Evolutionary conservation across 2,888 invertebrate genomes (phyloP).

Genomic region (Endomychus coccineus): DNA sequence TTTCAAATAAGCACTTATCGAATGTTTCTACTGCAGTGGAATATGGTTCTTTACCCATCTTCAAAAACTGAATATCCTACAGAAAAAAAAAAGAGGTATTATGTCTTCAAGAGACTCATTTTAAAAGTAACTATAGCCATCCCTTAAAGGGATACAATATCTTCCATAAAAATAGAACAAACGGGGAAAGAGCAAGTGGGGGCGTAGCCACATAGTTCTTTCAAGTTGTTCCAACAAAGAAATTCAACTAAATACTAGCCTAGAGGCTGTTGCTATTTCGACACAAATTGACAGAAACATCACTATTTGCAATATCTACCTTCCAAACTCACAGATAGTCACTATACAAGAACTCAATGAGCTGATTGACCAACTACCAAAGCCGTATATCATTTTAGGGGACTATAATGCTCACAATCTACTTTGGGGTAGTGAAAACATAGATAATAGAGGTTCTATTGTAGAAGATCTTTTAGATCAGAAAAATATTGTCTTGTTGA

Average conservation of each 20-base stretch:
- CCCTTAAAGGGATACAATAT: neutral
- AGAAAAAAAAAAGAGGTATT: too few species aligned
- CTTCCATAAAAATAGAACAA: conserved; percentile 4
- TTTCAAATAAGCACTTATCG: too few species aligned
- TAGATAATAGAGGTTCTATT: conserved; percentile 6
- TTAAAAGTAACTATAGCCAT: neutral
- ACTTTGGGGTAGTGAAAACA: conserved; percentile 9
- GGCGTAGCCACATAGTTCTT: neutral
- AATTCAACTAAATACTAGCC: neutral
- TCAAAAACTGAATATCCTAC: too few species aligned
- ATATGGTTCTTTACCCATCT: too few species aligned
- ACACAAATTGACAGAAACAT: neutral
- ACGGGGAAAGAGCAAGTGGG: neutral
- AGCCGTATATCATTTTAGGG: conserved; percentile 6
- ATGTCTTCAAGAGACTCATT: conserved; percentile 6
- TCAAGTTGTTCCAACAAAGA: neutral
- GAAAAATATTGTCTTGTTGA: conserved; percentile 6
- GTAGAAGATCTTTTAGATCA: conserved; percentile 6
- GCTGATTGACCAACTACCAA: conserved; percentile 11
- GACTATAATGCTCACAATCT: conserved; percentile 14
- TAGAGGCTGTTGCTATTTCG: conserved; percentile 2
- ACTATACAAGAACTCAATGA: conserved; percentile 5
- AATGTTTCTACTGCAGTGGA: too few species aligned
- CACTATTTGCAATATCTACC: conserved; percentile 12
- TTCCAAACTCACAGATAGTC: conserved; percentile 6